Evolutionary conservation across 2,797 vertebrate species (phyloP).

Genomic region (Oophaga sylvatica): DNA sequence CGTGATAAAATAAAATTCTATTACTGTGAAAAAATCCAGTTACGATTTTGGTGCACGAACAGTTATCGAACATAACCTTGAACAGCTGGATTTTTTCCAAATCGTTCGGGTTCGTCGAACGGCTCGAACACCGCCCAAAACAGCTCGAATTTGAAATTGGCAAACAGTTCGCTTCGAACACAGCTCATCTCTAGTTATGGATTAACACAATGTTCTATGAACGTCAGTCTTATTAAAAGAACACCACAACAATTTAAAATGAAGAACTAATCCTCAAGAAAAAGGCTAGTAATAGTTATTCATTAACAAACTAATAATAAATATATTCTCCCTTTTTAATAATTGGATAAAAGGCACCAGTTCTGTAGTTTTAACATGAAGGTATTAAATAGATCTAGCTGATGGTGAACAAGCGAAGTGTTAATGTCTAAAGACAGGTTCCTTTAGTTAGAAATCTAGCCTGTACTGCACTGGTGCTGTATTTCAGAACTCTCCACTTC

Average conservation of each 20-base stretch:
- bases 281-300: neutral
- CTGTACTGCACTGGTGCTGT: neutral
- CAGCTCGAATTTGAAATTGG: no score
- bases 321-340: neutral
- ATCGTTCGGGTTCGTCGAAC: no score
- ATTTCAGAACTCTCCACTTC: constrained; percentile 8
- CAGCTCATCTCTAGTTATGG: no score
- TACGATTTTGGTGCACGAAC: no score
- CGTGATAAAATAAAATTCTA: no score
- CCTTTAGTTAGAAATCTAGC: neutral
- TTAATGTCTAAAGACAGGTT: constrained; percentile 8
- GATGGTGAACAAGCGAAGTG: neutral
- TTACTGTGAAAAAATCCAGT: no score
- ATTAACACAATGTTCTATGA: no score
- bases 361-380: neutral
- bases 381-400: neutral
- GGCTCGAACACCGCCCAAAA: no score
- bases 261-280: neutral
- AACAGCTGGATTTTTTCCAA: no score
- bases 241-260: neutral
- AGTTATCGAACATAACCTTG: no score
- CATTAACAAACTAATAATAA: neutral
- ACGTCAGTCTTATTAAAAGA: neutral
- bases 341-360: neutral
- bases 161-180: no score